Evolutionary conservation across 2,888 invertebrate species (phyloP).

Genomic region (Pseudoips prasinana): DNA sequence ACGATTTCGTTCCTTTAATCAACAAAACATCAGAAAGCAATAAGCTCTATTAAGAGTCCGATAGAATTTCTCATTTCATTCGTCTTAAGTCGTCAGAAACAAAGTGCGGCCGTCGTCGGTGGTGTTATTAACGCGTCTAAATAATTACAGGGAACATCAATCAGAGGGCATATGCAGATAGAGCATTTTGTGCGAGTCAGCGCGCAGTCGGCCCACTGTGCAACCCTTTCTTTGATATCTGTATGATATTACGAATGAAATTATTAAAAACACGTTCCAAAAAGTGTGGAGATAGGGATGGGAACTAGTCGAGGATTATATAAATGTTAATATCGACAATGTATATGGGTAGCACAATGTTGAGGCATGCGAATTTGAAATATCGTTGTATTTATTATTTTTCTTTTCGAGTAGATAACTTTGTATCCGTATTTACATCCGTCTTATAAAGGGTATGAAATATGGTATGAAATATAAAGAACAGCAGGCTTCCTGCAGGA

Average conservation of each 20-base stretch:
- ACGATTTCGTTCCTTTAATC: constrained; percentile 71
- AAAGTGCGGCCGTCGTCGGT: constrained; percentile 76
- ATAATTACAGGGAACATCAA: constrained; percentile 83
- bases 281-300: constrained; percentile 46
- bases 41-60: constrained; percentile 74
- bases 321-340: no score
- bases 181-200: constrained; percentile 80
- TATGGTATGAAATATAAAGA: no score
- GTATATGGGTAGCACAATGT: no score
- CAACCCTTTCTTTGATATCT: constrained; percentile 80
- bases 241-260: constrained; percentile 74
- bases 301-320: constrained; percentile 29
- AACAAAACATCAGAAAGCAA: constrained; percentile 77
- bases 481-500: no score
- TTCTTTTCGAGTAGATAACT: no score
- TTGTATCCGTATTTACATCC: no score
- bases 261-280: constrained; percentile 59
- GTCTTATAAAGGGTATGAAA: no score
- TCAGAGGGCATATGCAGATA: constrained; percentile 79
- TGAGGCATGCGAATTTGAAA: no score
- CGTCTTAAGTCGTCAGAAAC: constrained; percentile 80
- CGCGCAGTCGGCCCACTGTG: constrained; percentile 69
- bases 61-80: constrained; percentile 81
- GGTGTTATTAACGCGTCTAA: constrained; percentile 82
- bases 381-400: no score